These are phyloP conservation scores for Ganaspis sp. DNA, from an alignment of 1,140 invertebrate genomes.

Conservation along the genomic window DNA sequence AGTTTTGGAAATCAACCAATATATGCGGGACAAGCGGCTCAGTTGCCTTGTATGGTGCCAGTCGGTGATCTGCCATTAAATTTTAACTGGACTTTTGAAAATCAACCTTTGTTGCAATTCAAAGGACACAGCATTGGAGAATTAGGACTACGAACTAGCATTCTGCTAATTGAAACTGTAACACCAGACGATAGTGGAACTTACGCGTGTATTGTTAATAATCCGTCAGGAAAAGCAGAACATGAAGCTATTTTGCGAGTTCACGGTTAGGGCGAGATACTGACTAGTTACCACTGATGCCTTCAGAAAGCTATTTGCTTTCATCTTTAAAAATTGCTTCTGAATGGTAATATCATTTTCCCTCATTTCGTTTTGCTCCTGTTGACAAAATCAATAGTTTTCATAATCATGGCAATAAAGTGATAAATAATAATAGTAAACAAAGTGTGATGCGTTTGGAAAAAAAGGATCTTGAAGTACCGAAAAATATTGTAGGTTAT, in stretches of 20 bases:
- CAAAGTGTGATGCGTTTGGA: too few relatives aligned
- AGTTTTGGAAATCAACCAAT: conserved; percentile 81
- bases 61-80: conserved; percentile 83
- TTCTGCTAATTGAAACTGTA: conserved; percentile 76
- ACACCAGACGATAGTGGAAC: conserved; percentile 78
- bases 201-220: conserved; percentile 83
- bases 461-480: too few relatives aligned
- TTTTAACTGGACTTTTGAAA: conserved; percentile 81
- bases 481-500: too few relatives aligned
- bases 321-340: conserved; percentile 5
- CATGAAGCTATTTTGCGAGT: conserved; percentile 78
- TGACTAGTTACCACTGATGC: conserved; percentile 4
- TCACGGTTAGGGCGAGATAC: conserved; percentile 76
- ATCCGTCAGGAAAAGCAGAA: conserved; percentile 79
- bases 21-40: conserved; percentile 82
- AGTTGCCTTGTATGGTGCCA: conserved; percentile 83
- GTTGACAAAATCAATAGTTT: background rate
- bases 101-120: conserved; percentile 71
- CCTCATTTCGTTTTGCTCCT: conserved; percentile 31
- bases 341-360: conserved; percentile 19
- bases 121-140: conserved; percentile 75
- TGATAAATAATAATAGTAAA: background rate
- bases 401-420: background rate
- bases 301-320: conserved; percentile 11
- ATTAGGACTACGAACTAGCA: conserved; percentile 77